phyloP scores from a whole-genome alignment of 2,888 invertebrate genomes.

The Pterostichus niger region DNA sequence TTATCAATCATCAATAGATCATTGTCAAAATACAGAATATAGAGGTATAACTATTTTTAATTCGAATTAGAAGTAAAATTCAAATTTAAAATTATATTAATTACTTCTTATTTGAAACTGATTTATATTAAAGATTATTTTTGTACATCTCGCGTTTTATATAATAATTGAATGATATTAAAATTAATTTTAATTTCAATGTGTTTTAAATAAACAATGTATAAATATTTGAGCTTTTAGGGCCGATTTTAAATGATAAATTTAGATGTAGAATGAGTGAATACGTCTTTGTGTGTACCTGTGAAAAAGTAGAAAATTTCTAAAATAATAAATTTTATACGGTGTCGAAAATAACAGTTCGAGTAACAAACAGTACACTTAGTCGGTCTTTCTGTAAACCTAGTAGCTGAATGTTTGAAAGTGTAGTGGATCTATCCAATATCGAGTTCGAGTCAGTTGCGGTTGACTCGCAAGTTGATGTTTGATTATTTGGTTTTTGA shows the following conservation, averaged over 20 bases:
- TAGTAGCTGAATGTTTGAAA: slow-evolving; percentile 54
- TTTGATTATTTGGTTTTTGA: slow-evolving; percentile 61
- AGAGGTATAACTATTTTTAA: too few species aligned
- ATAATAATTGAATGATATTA: too few species aligned
- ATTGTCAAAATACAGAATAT: too few species aligned
- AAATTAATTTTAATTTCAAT: too few species aligned
- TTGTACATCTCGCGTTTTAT: too few species aligned
- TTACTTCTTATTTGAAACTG: too few species aligned
- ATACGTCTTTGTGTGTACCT: slow-evolving; percentile 11
- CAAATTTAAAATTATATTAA: too few species aligned
- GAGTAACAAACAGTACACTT: slow-evolving; percentile 1
- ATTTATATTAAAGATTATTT: too few species aligned
- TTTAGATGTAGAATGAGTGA: background rate
- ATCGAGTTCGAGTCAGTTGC: slow-evolving; percentile 4
- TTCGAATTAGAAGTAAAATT: too few species aligned
- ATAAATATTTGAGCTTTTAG: background rate
- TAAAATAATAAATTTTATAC: slow-evolving; percentile 1
- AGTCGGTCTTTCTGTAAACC: slow-evolving; percentile 44
- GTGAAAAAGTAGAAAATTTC: background rate
- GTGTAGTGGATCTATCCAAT: slow-evolving; percentile 17
- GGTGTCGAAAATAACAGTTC: slow-evolving; percentile 50
- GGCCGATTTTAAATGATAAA: too few species aligned
- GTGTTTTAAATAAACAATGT: background rate
- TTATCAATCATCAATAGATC: too few species aligned
- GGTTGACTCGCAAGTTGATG: slow-evolving; percentile 56